These are phyloP conservation scores for Sceloporus tristichus DNA, from an alignment of 2,113 vertebrate genomes.

Conservation along the genomic window DNA sequence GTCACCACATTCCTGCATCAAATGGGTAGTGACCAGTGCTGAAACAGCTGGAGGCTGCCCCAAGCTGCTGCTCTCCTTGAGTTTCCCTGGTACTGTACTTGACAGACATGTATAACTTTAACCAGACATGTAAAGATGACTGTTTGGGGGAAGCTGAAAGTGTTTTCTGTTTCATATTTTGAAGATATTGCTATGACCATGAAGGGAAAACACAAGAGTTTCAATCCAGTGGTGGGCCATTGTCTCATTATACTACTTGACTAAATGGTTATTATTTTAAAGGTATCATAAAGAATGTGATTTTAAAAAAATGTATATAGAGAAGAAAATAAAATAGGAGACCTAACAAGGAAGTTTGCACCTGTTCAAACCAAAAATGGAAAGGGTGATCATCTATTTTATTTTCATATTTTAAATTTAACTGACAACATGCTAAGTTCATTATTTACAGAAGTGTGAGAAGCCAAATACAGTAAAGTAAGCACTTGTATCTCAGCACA, in stretches of 20 bases:
- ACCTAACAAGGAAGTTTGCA: neutral
- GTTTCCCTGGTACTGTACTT: too few species aligned
- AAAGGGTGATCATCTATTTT: neutral
- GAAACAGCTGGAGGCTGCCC: too few species aligned
- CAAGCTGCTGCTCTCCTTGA: too few species aligned
- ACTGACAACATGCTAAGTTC: neutral
- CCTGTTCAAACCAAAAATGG: neutral
- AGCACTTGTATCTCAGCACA: neutral
- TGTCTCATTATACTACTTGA: neutral
- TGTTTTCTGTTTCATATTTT: neutral
- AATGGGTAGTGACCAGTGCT: too few species aligned
- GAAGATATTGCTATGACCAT: neutral
- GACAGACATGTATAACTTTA: neutral
- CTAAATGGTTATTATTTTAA: neutral
- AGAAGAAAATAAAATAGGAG: neutral
- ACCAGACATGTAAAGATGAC: too few species aligned
- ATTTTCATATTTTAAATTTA: neutral
- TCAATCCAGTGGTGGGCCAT: neutral
- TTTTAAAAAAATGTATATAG: neutral
- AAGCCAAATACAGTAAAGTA: neutral
- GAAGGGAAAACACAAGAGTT: neutral
- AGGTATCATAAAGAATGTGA: neutral
- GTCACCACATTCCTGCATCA: too few species aligned
- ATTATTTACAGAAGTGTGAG: neutral
- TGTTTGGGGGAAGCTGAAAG: neutral